These are phyloP conservation scores for Gorsachius goisagi DNA, from an alignment of 2,113 vertebrate genomes.

Conservation along the genomic window DNA sequence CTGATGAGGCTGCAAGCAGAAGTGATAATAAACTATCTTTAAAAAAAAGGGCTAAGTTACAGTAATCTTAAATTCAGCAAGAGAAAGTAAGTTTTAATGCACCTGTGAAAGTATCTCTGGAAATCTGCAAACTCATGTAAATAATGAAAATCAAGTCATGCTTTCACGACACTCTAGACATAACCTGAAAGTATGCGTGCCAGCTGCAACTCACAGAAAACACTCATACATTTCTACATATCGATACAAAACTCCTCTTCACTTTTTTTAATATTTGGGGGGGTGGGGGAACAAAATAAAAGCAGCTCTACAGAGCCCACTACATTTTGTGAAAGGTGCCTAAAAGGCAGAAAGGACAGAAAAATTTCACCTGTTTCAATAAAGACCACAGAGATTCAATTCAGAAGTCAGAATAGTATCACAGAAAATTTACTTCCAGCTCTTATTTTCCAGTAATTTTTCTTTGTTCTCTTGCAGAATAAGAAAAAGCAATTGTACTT, in stretches of 20 bases:
- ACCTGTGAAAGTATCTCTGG: not conserved
- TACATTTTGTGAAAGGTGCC: not conserved
- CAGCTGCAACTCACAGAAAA: not conserved
- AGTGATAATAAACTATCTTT: not conserved
- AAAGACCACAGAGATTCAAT: not conserved
- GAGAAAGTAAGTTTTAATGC: not conserved
- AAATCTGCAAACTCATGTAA: not conserved
- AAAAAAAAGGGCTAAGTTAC: not conserved
- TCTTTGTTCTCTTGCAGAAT: not conserved
- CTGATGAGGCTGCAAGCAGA: constrained; percentile 82
- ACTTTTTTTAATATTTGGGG: not conserved
- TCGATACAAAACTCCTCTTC: not conserved
- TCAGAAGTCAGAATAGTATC: not conserved
- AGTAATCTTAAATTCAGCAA: not conserved
- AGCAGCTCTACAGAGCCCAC: not conserved
- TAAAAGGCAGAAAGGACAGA: not conserved
- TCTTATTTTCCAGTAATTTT: not conserved
- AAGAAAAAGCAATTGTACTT: not conserved
- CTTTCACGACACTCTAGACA: not conserved
- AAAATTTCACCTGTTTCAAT: not conserved
- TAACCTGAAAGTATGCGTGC: not conserved
- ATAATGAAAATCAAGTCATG: not conserved
- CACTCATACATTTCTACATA: not conserved
- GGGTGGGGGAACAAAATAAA: too few species aligned
- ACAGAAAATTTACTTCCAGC: not conserved